Evolutionary conservation across 2,888 invertebrate species (phyloP).

Genomic region (Cosmia pyralina): DNA sequence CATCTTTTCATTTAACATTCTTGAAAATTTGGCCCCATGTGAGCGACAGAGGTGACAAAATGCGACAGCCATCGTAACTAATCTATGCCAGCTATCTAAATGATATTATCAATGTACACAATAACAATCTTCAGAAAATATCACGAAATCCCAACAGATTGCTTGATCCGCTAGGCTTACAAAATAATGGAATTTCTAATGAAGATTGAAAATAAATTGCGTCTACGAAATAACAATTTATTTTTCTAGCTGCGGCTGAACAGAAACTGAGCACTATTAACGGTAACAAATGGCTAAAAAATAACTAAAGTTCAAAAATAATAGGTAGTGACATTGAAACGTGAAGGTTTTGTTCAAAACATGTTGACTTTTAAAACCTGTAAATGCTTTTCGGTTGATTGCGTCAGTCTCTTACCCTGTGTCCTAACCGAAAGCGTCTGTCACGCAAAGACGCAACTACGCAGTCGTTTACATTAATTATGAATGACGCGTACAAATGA

Average conservation of each 20-base stretch:
- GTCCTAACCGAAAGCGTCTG: no score
- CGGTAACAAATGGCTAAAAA: neutral
- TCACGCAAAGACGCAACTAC: no score
- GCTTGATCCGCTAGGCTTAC: slow-evolving; percentile 13
- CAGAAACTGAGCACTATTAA: neutral
- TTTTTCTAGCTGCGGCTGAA: neutral
- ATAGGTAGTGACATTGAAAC: neutral
- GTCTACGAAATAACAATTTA: slow-evolving; percentile 14
- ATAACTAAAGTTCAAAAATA: neutral
- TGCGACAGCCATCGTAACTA: no score
- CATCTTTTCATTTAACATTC: no score
- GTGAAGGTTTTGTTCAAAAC: neutral
- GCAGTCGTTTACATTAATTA: no score
- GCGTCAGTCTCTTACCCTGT: no score
- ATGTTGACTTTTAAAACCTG: neutral
- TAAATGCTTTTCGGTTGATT: no score
- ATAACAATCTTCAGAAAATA: neutral
- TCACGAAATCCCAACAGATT: slow-evolving; percentile 18
- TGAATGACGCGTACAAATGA: no score
- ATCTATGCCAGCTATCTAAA: neutral
- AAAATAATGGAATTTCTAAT: slow-evolving; percentile 46
- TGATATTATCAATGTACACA: neutral
- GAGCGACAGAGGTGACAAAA: no score
- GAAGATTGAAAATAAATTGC: slow-evolving; percentile 22
- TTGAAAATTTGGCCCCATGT: no score